Conservation (phyloP, 2,888 invertebrate genomes). For the Clivina fossor region DNA sequence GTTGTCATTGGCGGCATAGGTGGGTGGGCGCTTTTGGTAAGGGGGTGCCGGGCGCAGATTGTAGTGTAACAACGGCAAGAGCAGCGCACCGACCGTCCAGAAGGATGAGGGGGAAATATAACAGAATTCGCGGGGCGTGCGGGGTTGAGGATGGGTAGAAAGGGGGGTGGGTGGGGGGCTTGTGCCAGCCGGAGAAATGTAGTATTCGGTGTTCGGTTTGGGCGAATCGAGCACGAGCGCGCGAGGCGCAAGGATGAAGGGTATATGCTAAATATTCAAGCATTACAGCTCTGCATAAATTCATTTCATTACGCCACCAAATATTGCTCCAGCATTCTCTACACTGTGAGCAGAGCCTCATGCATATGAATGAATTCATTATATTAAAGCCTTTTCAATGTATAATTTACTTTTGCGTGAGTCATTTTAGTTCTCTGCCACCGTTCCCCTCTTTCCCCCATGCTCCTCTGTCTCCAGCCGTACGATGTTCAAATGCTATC, state of each 20-base stretch:
- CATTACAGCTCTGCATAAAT: slow-evolving; percentile 67
- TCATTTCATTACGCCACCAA: slow-evolving; percentile 67
- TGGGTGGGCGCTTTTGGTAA: slow-evolving; percentile 24
- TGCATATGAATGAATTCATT: slow-evolving; percentile 68
- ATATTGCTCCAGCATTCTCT: slow-evolving; percentile 61
- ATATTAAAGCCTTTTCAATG: slow-evolving; percentile 68
- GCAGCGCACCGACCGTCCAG: no score
- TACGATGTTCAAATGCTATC: no score
- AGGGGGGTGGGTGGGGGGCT: slow-evolving; percentile 51
- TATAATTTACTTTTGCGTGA: slow-evolving; percentile 69
- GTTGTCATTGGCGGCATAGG: slow-evolving; percentile 33
- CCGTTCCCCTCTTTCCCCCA: slow-evolving; percentile 28
- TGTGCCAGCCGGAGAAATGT: no score
- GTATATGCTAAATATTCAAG: slow-evolving; percentile 57
- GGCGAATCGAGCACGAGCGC: slow-evolving; percentile 58
- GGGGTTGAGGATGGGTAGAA: slow-evolving; percentile 42
- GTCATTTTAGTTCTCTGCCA: slow-evolving; percentile 58
- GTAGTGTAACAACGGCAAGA: slow-evolving; percentile 43
- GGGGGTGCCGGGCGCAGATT: slow-evolving; percentile 38
- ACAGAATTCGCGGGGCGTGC: slow-evolving; percentile 52
- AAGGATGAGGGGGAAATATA: slow-evolving; percentile 47
- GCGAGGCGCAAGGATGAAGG: slow-evolving; percentile 59
- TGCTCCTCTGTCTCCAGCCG: no score
- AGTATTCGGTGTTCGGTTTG: slow-evolving; percentile 47
- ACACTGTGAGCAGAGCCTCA: slow-evolving; percentile 53